Percentiles rank a stretch among this genome's conserved stretches.
These are phyloP conservation scores for Cyphomyrus discorhynchus DNA, from an alignment of 2,113 vertebrate genomes.

Conservation along the genomic window DNA sequence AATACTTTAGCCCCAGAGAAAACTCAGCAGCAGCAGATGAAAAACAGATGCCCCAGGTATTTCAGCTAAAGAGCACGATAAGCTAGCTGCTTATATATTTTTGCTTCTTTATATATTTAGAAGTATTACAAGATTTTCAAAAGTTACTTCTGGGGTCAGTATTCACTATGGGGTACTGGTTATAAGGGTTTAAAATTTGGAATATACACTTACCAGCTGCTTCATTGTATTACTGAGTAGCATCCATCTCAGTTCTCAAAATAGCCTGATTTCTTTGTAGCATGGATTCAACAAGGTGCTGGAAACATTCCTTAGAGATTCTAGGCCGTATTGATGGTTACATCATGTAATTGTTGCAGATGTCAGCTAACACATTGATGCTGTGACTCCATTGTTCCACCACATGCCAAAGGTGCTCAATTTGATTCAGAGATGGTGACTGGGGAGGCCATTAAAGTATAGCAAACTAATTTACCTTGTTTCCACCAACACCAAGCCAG, in stretches of 20 bases:
- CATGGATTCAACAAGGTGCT: not conserved
- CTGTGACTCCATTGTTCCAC: not conserved
- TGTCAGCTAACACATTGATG: not conserved
- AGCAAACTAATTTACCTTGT: not conserved
- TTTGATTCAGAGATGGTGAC: not conserved
- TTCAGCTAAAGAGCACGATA: not conserved
- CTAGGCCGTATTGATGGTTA: not conserved
- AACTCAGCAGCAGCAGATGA: not conserved
- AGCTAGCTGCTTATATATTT: not conserved
- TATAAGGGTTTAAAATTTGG: not conserved
- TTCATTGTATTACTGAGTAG: not conserved
- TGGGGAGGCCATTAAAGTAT: not conserved
- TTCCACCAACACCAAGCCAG: not conserved
- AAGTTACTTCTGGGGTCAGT: not conserved
- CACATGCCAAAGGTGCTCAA: not conserved
- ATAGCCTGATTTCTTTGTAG: not conserved
- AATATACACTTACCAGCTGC: not conserved
- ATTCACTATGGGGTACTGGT: not conserved
- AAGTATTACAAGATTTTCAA: not conserved
- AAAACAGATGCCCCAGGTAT: not conserved
- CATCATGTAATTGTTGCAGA: not conserved
- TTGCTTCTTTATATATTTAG: not conserved
- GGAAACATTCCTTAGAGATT: not conserved
- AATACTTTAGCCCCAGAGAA: not conserved
- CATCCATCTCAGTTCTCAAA: not conserved